Base-by-base conservation (phyloP, 1,140 invertebrate species). In the Temnothorax longispinosus region DNA sequence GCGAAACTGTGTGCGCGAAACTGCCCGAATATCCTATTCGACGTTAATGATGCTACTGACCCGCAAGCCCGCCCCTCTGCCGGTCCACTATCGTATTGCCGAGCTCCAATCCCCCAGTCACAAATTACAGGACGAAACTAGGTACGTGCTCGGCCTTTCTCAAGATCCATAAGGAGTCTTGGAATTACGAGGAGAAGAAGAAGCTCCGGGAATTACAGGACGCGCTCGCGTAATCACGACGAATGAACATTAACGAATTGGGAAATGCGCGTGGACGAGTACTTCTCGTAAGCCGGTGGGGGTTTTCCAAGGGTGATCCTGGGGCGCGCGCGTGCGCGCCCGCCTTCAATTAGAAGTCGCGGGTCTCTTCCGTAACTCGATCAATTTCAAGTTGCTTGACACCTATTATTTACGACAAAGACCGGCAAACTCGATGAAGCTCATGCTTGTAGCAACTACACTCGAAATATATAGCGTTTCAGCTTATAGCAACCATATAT, bases 11-110 rank as follows among this genome's bases (percentile, higher is more conserved):
- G 72, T 82, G 65, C 21, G 80, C 58, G 88, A 90, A 90, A 90
- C 86, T 78, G 64, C 62, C 81, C 41, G 81, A 90, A 90, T 88
- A 90, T 88, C 86, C 76, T 84, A 82, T 90, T 90, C 86, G 76
- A 90, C 86, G 89, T 90, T 90, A 90, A 90, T 90, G 89, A 90
- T 86, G 86, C 89, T 81, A 86, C 89, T 87, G 86, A 90, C 74
- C 75, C 64, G 52, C 78, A 18, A 77, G 50, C 60, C 67, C 67
- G 35, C 81, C 64, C 58, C 77, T 72, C 62, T 35, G 21, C 52
- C 50, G 21, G 21, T 62, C 54, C 65, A 69, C 88, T 89, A 86
- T 88, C 87, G 88, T 86, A 87, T 89, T 85, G 87, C 87, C 47
- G n/a, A 13, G 32, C 56, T 60, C 74, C 76, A 80, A 89, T 86